Evolutionary conservation across 2,113 vertebrate genomes (phyloP), one percentile per base, ranked within the genome.

Genomic region (Pipa parva): DNA sequence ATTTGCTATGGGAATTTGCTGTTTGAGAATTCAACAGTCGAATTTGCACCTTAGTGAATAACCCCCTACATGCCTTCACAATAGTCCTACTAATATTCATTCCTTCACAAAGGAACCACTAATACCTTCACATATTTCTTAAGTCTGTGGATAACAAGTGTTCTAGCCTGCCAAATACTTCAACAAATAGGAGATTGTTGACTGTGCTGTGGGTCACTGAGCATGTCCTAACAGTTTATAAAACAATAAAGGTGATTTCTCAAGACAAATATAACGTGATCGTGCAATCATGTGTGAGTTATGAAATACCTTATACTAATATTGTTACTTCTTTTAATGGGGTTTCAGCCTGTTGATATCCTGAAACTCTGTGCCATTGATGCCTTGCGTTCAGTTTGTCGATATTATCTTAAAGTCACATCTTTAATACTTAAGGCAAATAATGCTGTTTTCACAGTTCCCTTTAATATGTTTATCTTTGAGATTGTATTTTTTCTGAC

Each of bases 161-260:
- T 24, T 22, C 37, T 37, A 2, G 27, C 48, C 42, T 60, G 57
- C 46, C 58, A 69, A 69, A 69, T 18, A 25, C 15, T 60, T 42
- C 57, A 60, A 52, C 46, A 60, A 69, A 52, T 21, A 45, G 15
- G 22, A 29, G 3, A 60, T n/a, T 60, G 66, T 69, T 69, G 33
- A 69, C 56, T 42, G 10, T 60, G 33, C 5, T 46, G 54, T 36
- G 33, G 57, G 45, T 69, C 57, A 45, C 57, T 52, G 22, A 52
- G 45, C 24, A 60, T 42, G 42, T 60, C n/a, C 25, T 39, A 56
- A 60, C 29, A 48, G 45, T 58, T 67, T 24, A 48, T 28, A 31
- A 67, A 55, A 66, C 55, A 67, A 68, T 59, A 33, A 8, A 9
- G 3, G 13, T 59, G 46, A 59, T 68, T 68, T 68, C 64, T 45